phyloP scores from a whole-genome alignment of 2,797 vertebrate genomes.

The Spinus pinus region DNA sequence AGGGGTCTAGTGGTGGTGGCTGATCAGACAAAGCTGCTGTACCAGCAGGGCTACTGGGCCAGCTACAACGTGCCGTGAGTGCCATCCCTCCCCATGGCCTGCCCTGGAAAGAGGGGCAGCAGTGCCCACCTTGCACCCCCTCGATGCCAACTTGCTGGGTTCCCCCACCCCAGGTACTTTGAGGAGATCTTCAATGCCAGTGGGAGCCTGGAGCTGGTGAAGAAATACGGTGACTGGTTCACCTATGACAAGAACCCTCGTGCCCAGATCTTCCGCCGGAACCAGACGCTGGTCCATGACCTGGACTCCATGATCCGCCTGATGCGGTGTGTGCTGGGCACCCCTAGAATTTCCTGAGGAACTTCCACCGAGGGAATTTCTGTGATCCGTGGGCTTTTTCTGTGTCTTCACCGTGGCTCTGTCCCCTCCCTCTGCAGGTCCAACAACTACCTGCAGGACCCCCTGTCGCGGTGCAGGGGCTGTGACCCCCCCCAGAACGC shows the following conservation, averaged over 20 bases:
- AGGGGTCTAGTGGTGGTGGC: constrained; percentile 82
- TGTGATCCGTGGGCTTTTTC: accelerated
- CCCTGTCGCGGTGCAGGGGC: constrained; percentile 80
- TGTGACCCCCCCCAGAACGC: constrained; percentile 85
- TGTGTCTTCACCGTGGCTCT: accelerated
- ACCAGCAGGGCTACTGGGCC: constrained; percentile 89
- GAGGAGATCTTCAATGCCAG: constrained; percentile 88
- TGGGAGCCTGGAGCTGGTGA: constrained; percentile 83
- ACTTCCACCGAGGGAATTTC: accelerated
- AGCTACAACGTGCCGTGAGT: constrained; percentile 95
- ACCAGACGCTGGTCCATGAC: constrained; percentile 85
- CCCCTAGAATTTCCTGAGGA: neutral
- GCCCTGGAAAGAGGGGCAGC: neutral
- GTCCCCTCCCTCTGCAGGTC: constrained; percentile 74
- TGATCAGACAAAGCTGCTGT: constrained; percentile 85
- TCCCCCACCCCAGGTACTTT: constrained; percentile 79
- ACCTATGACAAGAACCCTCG: constrained; percentile 85
- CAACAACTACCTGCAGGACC: constrained; percentile 90
- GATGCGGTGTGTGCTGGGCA: constrained; percentile 82
- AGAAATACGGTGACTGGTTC: constrained; percentile 90
- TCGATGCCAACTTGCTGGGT: neutral
- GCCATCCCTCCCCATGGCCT: accelerated
- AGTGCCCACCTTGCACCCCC: accelerated
- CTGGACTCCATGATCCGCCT: constrained; percentile 88
- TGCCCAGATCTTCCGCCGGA: constrained; percentile 89